Evolutionary conservation across 2,113 vertebrate species (phyloP), one percentile per base, ranked within the genome.

Genomic region (Alethe castanea): DNA sequence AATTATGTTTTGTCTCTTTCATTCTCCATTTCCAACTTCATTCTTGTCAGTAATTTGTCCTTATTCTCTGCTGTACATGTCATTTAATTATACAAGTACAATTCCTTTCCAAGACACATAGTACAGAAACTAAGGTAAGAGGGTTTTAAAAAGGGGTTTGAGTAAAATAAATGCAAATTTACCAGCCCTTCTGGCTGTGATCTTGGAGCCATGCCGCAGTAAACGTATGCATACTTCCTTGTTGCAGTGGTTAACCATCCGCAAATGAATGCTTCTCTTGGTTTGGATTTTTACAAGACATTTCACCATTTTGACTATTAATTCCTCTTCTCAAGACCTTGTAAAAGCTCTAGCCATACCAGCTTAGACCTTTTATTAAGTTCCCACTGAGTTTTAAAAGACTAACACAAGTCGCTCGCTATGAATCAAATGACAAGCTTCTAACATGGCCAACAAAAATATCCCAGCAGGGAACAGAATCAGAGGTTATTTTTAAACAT

Each of bases 231-330:
- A 99, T 67, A 99, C 98, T 48, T 99, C 98, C 91, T 98, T 98
- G 67, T 95, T 97, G 42, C 99, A 99, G 97, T 99, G 98, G 96
- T 99, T 99, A 96, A 99, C 98, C 98, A 99, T 98, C 33, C 98
- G 98, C 70, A 99, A 97, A 91, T 98, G 98, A 93, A 99, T 98
- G 92, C 97, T 99, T 94, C 97, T 97, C 48, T 98, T 98, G 31
- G 99, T 99, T 79, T 98, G 99, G 96, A 99, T 99, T 98, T 98
- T 99, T 96, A 99, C 98, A 97, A 99, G 98, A 96, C 99, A 99
- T 97, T 99, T 98, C 97, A 99, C 98, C 96, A 98, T 98, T 53
- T 97, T 98, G 47, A 50, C 90, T 91, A 77, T n/a, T 70, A 86
- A 65, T 81, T 85, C 31, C 53, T 76, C 87, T 64, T 90, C 74